phyloP scores from a whole-genome alignment of 2,888 invertebrate genomes.

The Germaria angustata region DNA sequence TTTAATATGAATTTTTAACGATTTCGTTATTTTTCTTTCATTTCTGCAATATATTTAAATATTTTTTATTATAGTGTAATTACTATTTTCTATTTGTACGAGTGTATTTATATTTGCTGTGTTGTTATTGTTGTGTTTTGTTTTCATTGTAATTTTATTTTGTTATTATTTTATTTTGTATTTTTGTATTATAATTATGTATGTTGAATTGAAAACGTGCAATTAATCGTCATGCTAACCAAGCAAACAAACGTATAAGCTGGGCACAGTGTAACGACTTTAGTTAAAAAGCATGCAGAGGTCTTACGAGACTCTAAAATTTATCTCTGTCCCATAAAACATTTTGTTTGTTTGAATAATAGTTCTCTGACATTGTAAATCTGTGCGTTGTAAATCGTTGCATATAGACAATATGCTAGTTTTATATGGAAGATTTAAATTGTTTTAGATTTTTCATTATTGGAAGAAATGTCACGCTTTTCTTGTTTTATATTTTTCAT shows the following conservation, averaged over 20 bases:
- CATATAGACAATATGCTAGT: too few relatives aligned
- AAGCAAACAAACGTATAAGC: conserved; percentile 30
- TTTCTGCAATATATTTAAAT: conserved; percentile 60
- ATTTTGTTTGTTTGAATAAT: too few relatives aligned
- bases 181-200: conserved; percentile 60
- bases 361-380: too few relatives aligned
- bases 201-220: conserved; percentile 60
- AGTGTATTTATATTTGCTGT: background rate
- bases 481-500: too few relatives aligned
- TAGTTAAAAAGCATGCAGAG: background rate
- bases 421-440: too few relatives aligned
- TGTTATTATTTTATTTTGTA: conserved; percentile 42
- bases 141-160: conserved; percentile 53
- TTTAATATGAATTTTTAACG: conserved; percentile 41
- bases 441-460: too few relatives aligned
- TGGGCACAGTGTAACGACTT: conserved; percentile 34
- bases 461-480: too few relatives aligned
- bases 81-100: conserved; percentile 47
- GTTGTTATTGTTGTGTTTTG: conserved; percentile 30
- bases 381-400: too few relatives aligned
- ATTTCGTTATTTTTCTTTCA: conserved; percentile 28
- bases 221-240: conserved; percentile 64
- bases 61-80: conserved; percentile 62
- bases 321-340: too few relatives aligned
- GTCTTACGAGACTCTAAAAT: too few relatives aligned